phyloP scores from a whole-genome alignment of 2,888 invertebrate species.

The Quadroppia sp. region DNA sequence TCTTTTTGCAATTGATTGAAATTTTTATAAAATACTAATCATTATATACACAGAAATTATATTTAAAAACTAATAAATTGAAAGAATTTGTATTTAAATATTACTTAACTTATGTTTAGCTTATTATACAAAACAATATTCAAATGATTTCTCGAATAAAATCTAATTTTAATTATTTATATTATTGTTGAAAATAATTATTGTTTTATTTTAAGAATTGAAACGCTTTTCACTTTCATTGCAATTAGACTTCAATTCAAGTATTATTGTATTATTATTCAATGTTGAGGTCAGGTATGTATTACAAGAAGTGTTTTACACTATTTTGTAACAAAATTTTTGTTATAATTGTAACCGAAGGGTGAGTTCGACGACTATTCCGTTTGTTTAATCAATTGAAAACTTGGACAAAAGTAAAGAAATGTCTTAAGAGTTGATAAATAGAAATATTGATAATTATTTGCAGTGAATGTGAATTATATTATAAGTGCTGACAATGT shows the following conservation, averaged over 20 bases:
- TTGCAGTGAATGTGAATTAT: slow-evolving; percentile 3
- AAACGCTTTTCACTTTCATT: too few species aligned
- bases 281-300: too few species aligned
- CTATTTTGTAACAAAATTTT: too few species aligned
- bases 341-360: too few species aligned
- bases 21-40: not conserved
- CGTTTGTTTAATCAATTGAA: too few species aligned
- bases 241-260: too few species aligned
- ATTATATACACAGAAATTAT: not conserved
- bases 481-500: slow-evolving; percentile 12
- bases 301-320: too few species aligned
- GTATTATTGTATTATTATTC: too few species aligned
- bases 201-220: not conserved
- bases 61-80: not conserved
- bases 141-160: slow-evolving; percentile 2
- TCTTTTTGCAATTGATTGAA: not conserved
- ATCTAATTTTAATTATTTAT: not conserved
- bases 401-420: too few species aligned
- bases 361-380: too few species aligned
- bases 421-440: too few species aligned
- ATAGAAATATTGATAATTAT: slow-evolving; percentile 15
- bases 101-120: slow-evolving; percentile 31
- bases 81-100: slow-evolving; percentile 14
- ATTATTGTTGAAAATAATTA: too few species aligned
- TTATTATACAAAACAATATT: slow-evolving; percentile 11